Evolutionary conservation across 2,797 vertebrate genomes (phyloP), one percentile per base, ranked within the genome.

Genomic region (Onychomys torridus): DNA sequence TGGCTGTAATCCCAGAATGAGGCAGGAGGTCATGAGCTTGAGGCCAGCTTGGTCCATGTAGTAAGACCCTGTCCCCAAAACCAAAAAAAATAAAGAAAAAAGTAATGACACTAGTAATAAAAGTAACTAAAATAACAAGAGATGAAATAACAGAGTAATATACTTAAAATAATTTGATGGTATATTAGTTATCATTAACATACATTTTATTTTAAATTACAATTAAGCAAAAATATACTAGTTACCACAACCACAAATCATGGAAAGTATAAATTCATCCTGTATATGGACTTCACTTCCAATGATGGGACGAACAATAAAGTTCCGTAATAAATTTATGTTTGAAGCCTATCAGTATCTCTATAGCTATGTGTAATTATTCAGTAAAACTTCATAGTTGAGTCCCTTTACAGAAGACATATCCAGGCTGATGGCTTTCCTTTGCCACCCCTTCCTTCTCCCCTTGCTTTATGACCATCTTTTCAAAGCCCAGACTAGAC

Each of bases 181-280:
- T 27, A 52, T 61, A 67, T 43, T 12, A 43, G 34, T 19, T 49
- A 63, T 16, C 59, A 49, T 12, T 67, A 55, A 65, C 40, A 76
- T 55, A 61, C 21, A 16, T 71, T 90, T 92, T 82, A 67, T 40
- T 69, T 88, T 11, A 90, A 92, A 43, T 83, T 32, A 34, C 69
- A 86, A 83, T 82, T 93, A 87, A 91, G 23, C 81, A 1, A 65
- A 87, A 83, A 12, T 49, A 57, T 49, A 27, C 27, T 71, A 71
- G 16, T 76, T 84, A 43, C 88, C 43, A 76, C 52, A 84, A 63
- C 40, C n/a, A 92, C 52, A 81, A 92, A 82, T 81, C 46, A 89
- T 71, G 21, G 46, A 83, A 92, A 88, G n/a, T 43, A 37, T 46
- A 19, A 88, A 65, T 37, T 55, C 32, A 73, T 52, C 40, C 27